phyloP scores from a whole-genome alignment of 1,140 invertebrate species.

The Aphaenogaster rudis region DNA sequence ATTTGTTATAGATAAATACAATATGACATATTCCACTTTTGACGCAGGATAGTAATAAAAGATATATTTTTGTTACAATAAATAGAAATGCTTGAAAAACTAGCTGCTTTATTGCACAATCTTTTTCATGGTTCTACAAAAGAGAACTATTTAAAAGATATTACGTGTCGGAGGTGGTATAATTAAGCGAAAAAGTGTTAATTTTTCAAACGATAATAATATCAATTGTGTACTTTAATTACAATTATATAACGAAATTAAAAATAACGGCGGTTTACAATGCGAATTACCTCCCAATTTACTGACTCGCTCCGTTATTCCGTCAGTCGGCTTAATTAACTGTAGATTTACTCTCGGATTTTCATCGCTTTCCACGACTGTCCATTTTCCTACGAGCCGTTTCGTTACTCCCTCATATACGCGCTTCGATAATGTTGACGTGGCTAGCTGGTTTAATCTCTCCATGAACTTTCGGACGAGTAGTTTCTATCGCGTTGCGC shows the following conservation, averaged over 20 bases:
- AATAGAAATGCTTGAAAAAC: not conserved
- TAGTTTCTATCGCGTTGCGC: slow-evolving; percentile 37
- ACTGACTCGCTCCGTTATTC: not conserved
- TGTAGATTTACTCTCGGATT: slow-evolving; percentile 25
- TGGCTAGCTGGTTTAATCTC: slow-evolving; percentile 52
- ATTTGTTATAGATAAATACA: slow-evolving; percentile 24
- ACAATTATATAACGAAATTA: not conserved
- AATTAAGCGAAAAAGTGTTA: not conserved
- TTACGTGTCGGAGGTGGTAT: not conserved
- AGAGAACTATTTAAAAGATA: not conserved
- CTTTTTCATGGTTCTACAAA: not conserved
- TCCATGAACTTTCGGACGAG: slow-evolving; percentile 38
- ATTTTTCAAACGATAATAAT: not conserved
- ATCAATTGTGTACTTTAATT: not conserved
- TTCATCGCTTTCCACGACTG: slow-evolving; percentile 17
- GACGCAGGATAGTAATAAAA: not conserved
- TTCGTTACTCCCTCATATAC: slow-evolving; percentile 13
- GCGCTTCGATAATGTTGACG: slow-evolving; percentile 52
- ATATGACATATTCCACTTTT: not conserved
- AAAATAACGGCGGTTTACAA: not conserved
- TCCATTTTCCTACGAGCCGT: slow-evolving; percentile 1
- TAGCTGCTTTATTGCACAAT: not conserved
- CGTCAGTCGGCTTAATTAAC: slow-evolving; percentile 7
- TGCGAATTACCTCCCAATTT: slow-evolving; percentile 1
- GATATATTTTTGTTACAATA: not conserved